phyloP scores from a whole-genome alignment of 1,140 invertebrate genomes.

The Drosophila kurseongensis region DNA sequence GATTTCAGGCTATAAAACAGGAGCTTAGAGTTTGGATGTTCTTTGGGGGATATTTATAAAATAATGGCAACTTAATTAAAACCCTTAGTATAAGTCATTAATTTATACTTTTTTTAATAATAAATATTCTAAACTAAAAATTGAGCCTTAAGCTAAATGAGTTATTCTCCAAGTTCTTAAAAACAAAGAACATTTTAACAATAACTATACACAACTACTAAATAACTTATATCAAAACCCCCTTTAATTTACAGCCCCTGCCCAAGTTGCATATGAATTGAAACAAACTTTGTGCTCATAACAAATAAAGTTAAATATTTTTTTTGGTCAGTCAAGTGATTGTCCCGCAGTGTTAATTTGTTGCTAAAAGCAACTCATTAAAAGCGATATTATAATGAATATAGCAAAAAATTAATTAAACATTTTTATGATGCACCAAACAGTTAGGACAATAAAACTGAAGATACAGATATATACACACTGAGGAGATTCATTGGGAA shows the following conservation, averaged over 20 bases:
- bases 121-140: no score
- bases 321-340: conserved; percentile 14
- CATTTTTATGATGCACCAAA: conserved; percentile 57
- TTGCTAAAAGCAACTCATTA: conserved; percentile 53
- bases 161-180: no score
- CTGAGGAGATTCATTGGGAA: conserved; percentile 23
- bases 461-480: conserved; percentile 38
- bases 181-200: no score
- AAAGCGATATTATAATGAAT: conserved; percentile 47
- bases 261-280: conserved; percentile 7
- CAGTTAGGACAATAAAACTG: conserved; percentile 49
- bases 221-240: not conserved
- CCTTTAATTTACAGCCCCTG: not conserved
- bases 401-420: conserved; percentile 53
- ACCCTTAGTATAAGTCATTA: no score
- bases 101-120: no score
- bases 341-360: conserved; percentile 37
- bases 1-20: conserved; percentile 7
- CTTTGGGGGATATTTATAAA: no score
- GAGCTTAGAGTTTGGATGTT: not conserved
- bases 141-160: no score
- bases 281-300: conserved; percentile 3
- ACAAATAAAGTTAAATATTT: not conserved
- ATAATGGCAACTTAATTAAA: no score
- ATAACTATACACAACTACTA: no score